Conservation (phyloP, 2,113 vertebrate species). For the Zapus hudsonius region DNA sequence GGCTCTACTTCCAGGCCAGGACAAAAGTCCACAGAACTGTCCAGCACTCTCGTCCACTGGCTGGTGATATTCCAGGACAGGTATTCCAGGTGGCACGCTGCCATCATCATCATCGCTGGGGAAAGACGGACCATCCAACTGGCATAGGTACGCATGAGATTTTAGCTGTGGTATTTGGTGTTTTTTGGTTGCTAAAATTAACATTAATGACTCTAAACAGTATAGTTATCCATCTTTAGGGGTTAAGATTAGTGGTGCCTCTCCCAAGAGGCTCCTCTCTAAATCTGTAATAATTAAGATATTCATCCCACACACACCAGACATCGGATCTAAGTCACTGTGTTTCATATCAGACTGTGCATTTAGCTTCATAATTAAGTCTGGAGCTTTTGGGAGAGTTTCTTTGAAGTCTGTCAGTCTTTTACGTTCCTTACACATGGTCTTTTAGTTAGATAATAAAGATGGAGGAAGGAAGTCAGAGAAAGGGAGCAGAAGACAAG, state of each 20-base stretch:
- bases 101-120: not conserved
- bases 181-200: slow-evolving; percentile 30
- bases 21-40: not conserved
- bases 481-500: too few species aligned
- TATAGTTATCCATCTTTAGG: not conserved
- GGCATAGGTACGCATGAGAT: not conserved
- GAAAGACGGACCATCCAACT: not conserved
- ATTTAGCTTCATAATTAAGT: slow-evolving; percentile 57
- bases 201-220: not conserved
- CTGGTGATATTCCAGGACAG: not conserved
- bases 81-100: not conserved
- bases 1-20: not conserved
- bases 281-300: slow-evolving; percentile 31
- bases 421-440: not conserved
- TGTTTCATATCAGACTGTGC: slow-evolving; percentile 16
- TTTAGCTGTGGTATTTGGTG: not conserved
- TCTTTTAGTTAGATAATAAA: slow-evolving; percentile 38
- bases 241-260: slow-evolving; percentile 28
- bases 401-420: slow-evolving; percentile 25
- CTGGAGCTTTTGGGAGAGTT: slow-evolving; percentile 29
- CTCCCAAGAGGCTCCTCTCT: not conserved
- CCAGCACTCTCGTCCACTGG: not conserved
- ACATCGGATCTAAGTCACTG: slow-evolving; percentile 28
- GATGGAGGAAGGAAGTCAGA: too few species aligned
- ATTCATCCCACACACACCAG: slow-evolving; percentile 33